Base-by-base conservation (phyloP, 1,140 invertebrate genomes). In the Nasonia vitripennis region DNA sequence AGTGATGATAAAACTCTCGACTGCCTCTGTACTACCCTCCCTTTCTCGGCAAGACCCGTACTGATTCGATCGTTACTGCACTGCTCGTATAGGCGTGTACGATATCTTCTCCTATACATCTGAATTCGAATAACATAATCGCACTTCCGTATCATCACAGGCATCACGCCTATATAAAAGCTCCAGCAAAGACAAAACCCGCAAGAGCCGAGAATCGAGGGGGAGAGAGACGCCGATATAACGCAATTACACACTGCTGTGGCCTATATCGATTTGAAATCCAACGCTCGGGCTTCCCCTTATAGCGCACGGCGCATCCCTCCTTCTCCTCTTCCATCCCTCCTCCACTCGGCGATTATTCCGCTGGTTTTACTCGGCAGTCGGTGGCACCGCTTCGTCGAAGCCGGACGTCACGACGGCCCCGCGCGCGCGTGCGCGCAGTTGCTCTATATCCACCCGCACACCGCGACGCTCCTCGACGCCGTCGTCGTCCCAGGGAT, bases 381-480 rank as follows among this genome's bases (percentile, higher is more conserved):
- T 85, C 45, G 78, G n/a, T 70, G 77, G 83, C 27, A 80, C 68
- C 83, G 77, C 77, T 79, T 23, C 78, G 68, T 62, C 68, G n/a
- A 79, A 62, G 71, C 45, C 48, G 77, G 68, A 85, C 75, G 77
- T 78, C 12, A 55, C 67, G 45, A 23, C 34, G 27, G 27, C 34
- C 34, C 34, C 45, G 83, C 11, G 14, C 34, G 55, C 23, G 68
- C 41, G 27, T 1, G 41, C 48, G 27, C 23, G 11, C 41, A 2
- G 12, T 68, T 68, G 20, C 23, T 27, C n/a, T 11, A 5, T 11
- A 5, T 2, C 11, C 12, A 51, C 9, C 2, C 2, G 17, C 23
- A n/a, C 41, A 48, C 45, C 1, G 1, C 12, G 10, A 17, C 48
- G 11, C 11, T 51, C 48, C 14, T 51, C 48, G 48, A 27, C 11